phyloP scores from a whole-genome alignment of 1,140 invertebrate species.

The Leptinotarsa defecta region DNA sequence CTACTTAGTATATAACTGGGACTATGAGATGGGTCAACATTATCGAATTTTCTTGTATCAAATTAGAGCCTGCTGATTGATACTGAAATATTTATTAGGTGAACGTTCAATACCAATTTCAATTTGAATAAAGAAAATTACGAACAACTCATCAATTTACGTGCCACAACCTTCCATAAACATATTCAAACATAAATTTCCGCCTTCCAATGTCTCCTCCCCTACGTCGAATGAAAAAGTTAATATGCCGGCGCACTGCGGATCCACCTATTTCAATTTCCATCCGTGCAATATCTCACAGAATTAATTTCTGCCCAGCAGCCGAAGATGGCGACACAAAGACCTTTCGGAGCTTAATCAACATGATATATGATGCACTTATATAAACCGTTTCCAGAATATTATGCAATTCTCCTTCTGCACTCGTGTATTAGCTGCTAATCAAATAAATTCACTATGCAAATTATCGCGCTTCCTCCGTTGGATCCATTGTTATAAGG shows the following conservation, averaged over 20 bases:
- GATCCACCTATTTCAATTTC: neutral
- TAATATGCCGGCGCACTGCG: conserved; percentile 4
- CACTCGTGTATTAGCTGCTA: conserved; percentile 7
- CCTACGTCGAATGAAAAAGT: neutral
- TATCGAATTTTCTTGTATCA: no score
- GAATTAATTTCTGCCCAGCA: neutral
- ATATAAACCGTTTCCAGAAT: conserved; percentile 1
- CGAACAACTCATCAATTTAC: no score
- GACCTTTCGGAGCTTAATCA: neutral
- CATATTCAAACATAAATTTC: no score
- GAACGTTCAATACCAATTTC: no score
- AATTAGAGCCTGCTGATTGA: no score
- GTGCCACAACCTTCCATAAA: no score
- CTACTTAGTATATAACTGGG: no score
- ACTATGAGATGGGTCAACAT: no score
- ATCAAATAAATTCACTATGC: conserved; percentile 22
- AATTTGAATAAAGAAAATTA: no score
- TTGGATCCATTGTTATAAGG: conserved; percentile 16
- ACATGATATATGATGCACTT: conserved; percentile 4
- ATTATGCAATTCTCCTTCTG: conserved; percentile 3
- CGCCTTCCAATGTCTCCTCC: neutral
- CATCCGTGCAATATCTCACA: neutral
- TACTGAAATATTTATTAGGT: no score
- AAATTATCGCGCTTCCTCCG: conserved; percentile 1
- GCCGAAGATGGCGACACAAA: conserved; percentile 4